Conservation (phyloP, 2,113 vertebrate genomes). For the Blennius ocellaris region DNA sequence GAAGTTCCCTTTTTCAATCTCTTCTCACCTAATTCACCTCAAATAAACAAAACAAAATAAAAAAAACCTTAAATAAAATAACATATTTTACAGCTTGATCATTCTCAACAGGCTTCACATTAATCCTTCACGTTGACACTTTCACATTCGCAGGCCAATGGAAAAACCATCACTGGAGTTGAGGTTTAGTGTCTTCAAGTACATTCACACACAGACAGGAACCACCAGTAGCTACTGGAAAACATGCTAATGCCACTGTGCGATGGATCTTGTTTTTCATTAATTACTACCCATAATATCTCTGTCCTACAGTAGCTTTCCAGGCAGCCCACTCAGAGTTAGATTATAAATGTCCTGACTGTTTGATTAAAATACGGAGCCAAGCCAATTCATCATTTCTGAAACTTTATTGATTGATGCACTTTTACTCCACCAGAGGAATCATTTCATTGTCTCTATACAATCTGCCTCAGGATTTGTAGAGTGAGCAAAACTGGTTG, state of each 20-base stretch:
- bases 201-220: too few species aligned
- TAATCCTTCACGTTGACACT: too few species aligned
- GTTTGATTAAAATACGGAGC: slow-evolving; percentile 41
- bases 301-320: slow-evolving; percentile 15
- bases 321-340: slow-evolving; percentile 29
- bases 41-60: not conserved
- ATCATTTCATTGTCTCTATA: slow-evolving; percentile 21
- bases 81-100: too few species aligned
- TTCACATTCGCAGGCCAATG: too few species aligned
- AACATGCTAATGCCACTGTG: too few species aligned
- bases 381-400: slow-evolving; percentile 49
- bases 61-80: too few species aligned
- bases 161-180: too few species aligned
- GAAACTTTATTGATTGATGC: slow-evolving; percentile 36
- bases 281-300: not conserved
- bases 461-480: slow-evolving; percentile 4
- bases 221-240: too few species aligned
- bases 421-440: slow-evolving; percentile 19
- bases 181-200: too few species aligned
- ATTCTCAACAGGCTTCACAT: too few species aligned
- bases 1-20: too few species aligned
- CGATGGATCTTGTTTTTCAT: not conserved
- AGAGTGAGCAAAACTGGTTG: not conserved
- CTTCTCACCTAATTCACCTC: too few species aligned
- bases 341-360: slow-evolving; percentile 7